phyloP scores from a whole-genome alignment of 2,797 vertebrate genomes.

The Lerista edwardsae region DNA sequence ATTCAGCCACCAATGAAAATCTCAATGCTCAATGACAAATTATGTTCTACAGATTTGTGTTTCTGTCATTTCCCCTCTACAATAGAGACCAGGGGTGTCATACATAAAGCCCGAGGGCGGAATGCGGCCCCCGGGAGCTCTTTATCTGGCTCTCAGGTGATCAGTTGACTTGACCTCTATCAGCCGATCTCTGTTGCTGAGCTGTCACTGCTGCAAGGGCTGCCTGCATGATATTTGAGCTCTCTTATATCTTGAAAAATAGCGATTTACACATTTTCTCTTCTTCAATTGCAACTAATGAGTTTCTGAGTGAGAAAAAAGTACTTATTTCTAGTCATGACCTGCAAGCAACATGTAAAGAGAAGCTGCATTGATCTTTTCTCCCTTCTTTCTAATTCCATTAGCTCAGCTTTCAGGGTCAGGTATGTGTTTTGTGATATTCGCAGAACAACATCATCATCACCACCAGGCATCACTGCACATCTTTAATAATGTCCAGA shows the following conservation, averaged over 20 bases:
- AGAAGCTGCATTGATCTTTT: slow-evolving; percentile 24
- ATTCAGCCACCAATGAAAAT: slow-evolving; percentile 1
- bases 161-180: too few species aligned
- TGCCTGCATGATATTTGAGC: too few species aligned
- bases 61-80: neutral
- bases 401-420: slow-evolving; percentile 51
- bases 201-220: too few species aligned
- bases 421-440: slow-evolving; percentile 40
- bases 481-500: slow-evolving; percentile 35
- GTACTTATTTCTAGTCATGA: too few species aligned
- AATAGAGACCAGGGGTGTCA: neutral
- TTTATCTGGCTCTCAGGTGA: too few species aligned
- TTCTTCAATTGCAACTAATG: too few species aligned
- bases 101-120: too few species aligned
- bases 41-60: neutral
- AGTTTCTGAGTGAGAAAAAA: too few species aligned
- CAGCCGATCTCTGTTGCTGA: too few species aligned
- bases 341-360: slow-evolving; percentile 43
- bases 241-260: too few species aligned
- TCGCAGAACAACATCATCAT: slow-evolving; percentile 35
- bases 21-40: neutral
- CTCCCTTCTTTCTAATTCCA: slow-evolving; percentile 26
- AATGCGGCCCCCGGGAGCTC: too few species aligned
- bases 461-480: slow-evolving; percentile 23
- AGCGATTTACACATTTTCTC: too few species aligned